Evolutionary conservation across 2,113 vertebrate genomes (phyloP).

Genomic region (Podarcis raffonei): DNA sequence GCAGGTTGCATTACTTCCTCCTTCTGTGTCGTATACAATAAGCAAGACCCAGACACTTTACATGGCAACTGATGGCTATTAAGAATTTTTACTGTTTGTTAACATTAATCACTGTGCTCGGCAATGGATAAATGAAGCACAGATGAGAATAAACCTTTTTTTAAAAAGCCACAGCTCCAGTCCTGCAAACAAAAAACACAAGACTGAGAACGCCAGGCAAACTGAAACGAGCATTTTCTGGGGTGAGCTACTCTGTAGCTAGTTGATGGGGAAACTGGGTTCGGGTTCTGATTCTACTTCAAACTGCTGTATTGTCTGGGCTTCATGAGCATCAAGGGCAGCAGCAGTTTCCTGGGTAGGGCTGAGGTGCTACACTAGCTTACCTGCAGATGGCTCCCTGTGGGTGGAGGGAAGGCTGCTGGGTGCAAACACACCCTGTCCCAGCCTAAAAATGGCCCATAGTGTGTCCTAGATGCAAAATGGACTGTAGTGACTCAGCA

Average conservation of each 20-base stretch:
- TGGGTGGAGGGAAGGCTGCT: too few relatives aligned
- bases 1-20: slow-evolving; percentile 78
- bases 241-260: background rate
- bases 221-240: background rate
- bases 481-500: too few relatives aligned
- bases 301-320: background rate
- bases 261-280: background rate
- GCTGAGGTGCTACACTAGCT: too few relatives aligned
- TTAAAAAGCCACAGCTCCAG: background rate
- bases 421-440: too few relatives aligned
- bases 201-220: background rate
- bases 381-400: too few relatives aligned
- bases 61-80: slow-evolving; percentile 55
- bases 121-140: slow-evolving; percentile 42
- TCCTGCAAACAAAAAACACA: background rate
- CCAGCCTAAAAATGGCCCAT: too few relatives aligned
- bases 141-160: background rate
- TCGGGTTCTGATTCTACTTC: background rate
- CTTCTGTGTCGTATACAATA: slow-evolving; percentile 69
- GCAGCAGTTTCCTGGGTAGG: background rate
- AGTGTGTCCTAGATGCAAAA: too few relatives aligned
- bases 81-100: slow-evolving; percentile 55
- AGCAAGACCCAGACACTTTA: slow-evolving; percentile 60
- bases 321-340: too few relatives aligned
- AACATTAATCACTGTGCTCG: slow-evolving; percentile 59